These are phyloP conservation scores for Lycaon pictus DNA, from an alignment of 2,113 vertebrate species.

Conservation along the genomic window DNA sequence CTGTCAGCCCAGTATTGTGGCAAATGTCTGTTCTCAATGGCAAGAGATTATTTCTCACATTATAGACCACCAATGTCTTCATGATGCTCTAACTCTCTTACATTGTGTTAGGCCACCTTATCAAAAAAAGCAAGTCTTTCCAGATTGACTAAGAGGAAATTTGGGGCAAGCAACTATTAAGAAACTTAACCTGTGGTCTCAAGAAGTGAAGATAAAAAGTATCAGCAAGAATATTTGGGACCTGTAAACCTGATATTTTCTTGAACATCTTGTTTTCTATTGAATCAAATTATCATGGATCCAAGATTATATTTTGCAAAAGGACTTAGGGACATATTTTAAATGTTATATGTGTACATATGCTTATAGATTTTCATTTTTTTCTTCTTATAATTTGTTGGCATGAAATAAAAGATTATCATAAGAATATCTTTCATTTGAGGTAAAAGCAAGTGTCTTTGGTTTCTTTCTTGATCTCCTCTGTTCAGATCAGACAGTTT, in stretches of 20 bases:
- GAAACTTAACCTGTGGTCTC: slow-evolving; percentile 48
- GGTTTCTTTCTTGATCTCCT: slow-evolving; percentile 2
- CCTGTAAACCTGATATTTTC: not conserved
- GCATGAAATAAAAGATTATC: slow-evolving; percentile 28
- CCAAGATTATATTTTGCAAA: not conserved
- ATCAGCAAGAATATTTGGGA: not conserved
- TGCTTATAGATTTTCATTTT: not conserved
- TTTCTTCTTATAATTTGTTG: not conserved
- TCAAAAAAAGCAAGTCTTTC: slow-evolving; percentile 76
- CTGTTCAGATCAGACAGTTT: slow-evolving; percentile 30
- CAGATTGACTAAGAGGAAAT: slow-evolving; percentile 65
- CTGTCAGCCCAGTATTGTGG: slow-evolving; percentile 59
- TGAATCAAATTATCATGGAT: not conserved
- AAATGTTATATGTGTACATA: not conserved
- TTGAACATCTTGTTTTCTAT: not conserved
- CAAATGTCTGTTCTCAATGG: slow-evolving; percentile 61
- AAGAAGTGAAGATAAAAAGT: not conserved
- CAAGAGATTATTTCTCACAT: slow-evolving; percentile 82
- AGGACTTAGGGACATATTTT: not conserved
- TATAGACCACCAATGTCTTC: slow-evolving; percentile 41
- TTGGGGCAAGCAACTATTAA: slow-evolving; percentile 16
- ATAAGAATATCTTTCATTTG: slow-evolving; percentile 11
- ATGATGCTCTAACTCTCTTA: slow-evolving; percentile 45
- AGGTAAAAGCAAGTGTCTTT: not conserved
- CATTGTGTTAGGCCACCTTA: slow-evolving; percentile 47